These are phyloP conservation scores for Microcebus lehilahytsara DNA, from an alignment of 2,113 vertebrate species.

Conservation along the genomic window DNA sequence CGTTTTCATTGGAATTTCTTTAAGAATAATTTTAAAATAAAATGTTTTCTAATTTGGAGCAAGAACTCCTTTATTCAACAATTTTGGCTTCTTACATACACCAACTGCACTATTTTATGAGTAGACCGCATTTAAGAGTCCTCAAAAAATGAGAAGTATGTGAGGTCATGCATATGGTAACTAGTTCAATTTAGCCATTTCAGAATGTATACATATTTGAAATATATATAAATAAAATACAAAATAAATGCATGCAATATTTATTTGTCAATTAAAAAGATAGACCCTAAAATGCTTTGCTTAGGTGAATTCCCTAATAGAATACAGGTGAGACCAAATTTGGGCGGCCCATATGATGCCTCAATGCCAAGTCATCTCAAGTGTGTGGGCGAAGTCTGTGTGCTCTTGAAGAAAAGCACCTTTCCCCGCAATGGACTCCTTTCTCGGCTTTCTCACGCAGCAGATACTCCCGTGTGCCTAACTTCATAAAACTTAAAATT, in stretches of 20 bases:
- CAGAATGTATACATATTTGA: neutral
- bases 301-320: neutral
- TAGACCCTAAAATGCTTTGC: neutral
- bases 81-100: neutral
- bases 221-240: neutral
- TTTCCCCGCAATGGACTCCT: neutral
- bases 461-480: neutral
- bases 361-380: neutral
- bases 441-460: neutral
- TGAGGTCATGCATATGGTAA: neutral
- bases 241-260: neutral
- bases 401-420: neutral
- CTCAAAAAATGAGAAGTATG: neutral
- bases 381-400: neutral
- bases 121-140: neutral
- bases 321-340: neutral
- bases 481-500: neutral
- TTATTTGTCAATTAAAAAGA: neutral
- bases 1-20: neutral
- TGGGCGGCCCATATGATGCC: rapidly evolving
- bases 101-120: neutral
- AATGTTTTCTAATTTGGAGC: neutral
- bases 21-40: neutral
- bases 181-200: too few relatives aligned
- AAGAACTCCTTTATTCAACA: neutral